Percentiles rank a stretch among this genome's conserved stretches.
Evolutionary conservation across 2,797 vertebrate species (phyloP).

Genomic region (Alouatta caraya): DNA sequence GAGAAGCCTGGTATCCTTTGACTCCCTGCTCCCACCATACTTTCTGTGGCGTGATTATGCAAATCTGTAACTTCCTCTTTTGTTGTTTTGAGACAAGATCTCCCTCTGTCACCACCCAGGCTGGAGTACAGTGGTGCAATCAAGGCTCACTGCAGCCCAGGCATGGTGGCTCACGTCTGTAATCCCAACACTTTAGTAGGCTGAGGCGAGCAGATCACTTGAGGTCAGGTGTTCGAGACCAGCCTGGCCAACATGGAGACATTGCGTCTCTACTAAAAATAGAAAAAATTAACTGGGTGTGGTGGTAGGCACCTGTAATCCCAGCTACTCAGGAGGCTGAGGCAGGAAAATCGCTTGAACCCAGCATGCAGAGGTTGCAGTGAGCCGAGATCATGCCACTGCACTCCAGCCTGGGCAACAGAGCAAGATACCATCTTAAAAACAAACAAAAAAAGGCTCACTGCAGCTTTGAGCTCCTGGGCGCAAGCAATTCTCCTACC

Average conservation of each 20-base stretch:
- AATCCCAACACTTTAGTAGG: neutral
- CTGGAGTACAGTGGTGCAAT: neutral
- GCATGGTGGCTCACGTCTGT: rapidly evolving
- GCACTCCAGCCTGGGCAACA: neutral
- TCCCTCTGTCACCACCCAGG: neutral
- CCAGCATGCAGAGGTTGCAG: neutral
- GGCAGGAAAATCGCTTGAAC: neutral
- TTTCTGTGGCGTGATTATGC: too few relatives aligned
- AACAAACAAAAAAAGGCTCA: neutral
- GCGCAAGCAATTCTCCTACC: too few relatives aligned
- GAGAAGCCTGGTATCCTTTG: neutral
- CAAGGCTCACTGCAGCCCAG: too few relatives aligned
- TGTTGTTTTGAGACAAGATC: neutral
- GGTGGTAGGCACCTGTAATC: neutral
- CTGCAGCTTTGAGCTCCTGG: too few relatives aligned
- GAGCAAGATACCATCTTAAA: neutral
- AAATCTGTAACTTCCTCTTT: neutral
- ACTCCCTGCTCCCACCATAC: neutral
- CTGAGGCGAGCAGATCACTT: neutral
- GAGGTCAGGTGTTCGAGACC: neutral
- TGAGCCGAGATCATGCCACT: neutral
- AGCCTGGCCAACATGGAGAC: neutral
- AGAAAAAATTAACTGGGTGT: neutral
- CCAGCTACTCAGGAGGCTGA: neutral
- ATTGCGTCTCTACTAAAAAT: neutral